These are phyloP conservation scores for Drosophila sp. DNA, from an alignment of 1,140 invertebrate species.

Conservation along the genomic window DNA sequence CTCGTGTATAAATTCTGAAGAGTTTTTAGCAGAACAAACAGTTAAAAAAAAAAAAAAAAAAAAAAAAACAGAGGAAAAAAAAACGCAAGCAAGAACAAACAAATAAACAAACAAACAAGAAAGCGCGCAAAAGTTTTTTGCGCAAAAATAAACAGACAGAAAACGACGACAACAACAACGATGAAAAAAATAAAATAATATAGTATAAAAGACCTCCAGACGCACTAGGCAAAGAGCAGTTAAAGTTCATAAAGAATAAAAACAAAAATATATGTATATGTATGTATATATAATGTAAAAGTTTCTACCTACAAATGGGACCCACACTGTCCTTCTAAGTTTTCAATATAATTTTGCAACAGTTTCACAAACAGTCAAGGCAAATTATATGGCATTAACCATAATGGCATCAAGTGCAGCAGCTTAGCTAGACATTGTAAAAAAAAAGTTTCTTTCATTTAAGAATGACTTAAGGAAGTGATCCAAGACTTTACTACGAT, in stretches of 20 bases:
- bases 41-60: conserved; percentile 55
- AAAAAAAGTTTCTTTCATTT: background rate
- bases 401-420: conserved; percentile 5
- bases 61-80: conserved; percentile 59
- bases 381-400: conserved; percentile 1
- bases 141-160: conserved; percentile 35
- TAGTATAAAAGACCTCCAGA: background rate
- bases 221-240: conserved; percentile 5
- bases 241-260: conserved; percentile 6
- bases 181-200: conserved; percentile 25
- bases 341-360: background rate
- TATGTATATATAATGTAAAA: conserved; percentile 1
- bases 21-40: conserved; percentile 70
- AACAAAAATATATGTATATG: background rate
- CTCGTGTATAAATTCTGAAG: conserved; percentile 33
- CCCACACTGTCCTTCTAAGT: background rate
- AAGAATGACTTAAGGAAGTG: background rate
- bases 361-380: background rate
- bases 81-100: conserved; percentile 28
- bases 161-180: background rate
- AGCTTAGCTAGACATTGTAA: background rate
- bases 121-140: conserved; percentile 47
- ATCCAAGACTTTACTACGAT: background rate
- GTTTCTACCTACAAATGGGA: background rate
- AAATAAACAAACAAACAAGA: conserved; percentile 56